Evolutionary conservation across 2,888 invertebrate genomes (phyloP), one percentile per base, ranked within the genome.

Genomic region (Melanostoma mellinum): DNA sequence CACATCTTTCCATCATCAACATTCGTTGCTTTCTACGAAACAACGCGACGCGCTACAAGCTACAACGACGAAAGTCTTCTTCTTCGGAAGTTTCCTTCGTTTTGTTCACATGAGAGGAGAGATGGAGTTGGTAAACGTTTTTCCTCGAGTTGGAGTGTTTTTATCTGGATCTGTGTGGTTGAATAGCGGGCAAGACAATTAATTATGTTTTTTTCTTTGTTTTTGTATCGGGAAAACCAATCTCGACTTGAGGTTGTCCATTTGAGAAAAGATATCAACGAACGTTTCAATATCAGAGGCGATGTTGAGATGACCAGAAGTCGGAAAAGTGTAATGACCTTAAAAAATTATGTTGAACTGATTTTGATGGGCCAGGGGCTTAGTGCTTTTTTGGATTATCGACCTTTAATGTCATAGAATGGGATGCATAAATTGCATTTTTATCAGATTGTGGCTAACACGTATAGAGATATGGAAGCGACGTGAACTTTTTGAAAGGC

Each of bases 141-240:
- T 73, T 63, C 50, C 9, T 52, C 61, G 42, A 82, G 61, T 44
- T 56, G 60, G 10, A 20, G 20, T 20, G 10, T 10, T 58, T 38
- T 77, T 82, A 82, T 82, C 77, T 63, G 44, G 55, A 82, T 82
- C 81, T 65, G 20, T 20, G 20, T 20, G 76, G 60, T 67, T 72
- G 20, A 20, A 48, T 42, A 69, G 73, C 78, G 56, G 82, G 9
- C 73, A 53, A 68, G 77, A 82, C 82, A 82, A 82, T 82, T 73
- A 82, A 82, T 82, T 78, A 63, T 50, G 63, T 63, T 50, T 50
- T 38, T 48, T 50, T 38, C 35, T 60, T 44, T 65, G 60, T 40
- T 81, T 74, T 58, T 58, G 63, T 73, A 82, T 82, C 78, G 52
- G 20, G 40, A n/a, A 50, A 63, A 65, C 58, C 30, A 50, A 81